These are phyloP conservation scores for Grallaria varia DNA, from an alignment of 2,113 vertebrate species.

Conservation along the genomic window DNA sequence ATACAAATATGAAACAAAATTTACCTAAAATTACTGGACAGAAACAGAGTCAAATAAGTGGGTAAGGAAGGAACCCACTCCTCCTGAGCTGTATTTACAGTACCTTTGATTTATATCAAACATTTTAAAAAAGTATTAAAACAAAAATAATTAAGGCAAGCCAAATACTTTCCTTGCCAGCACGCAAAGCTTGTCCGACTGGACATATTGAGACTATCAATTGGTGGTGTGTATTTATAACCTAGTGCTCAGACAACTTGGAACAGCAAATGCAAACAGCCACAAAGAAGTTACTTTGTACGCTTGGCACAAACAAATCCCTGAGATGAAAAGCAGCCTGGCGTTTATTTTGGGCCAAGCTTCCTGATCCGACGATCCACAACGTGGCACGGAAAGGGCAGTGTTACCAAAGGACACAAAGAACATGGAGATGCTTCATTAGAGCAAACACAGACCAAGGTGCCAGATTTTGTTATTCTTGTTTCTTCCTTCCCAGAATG, in stretches of 20 bases:
- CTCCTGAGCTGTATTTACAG: constrained; percentile 31
- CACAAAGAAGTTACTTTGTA: constrained; percentile 69
- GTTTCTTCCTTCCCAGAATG: constrained; percentile 17
- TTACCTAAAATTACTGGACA: background rate
- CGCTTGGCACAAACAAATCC: constrained; percentile 61
- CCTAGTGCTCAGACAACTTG: constrained; percentile 64
- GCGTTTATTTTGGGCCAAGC: constrained; percentile 50
- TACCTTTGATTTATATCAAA: constrained; percentile 64
- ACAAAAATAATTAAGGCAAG: constrained; percentile 64
- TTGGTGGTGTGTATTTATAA: constrained; percentile 72
- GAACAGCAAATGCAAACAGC: constrained; percentile 69
- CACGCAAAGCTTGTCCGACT: constrained; percentile 71
- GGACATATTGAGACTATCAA: constrained; percentile 79
- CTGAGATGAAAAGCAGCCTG: constrained; percentile 63
- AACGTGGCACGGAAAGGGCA: constrained; percentile 20
- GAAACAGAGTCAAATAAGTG: background rate
- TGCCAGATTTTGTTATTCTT: constrained; percentile 31
- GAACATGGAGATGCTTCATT: background rate
- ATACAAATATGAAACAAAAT: background rate
- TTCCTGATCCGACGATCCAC: constrained; percentile 28
- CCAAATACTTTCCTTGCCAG: constrained; percentile 68
- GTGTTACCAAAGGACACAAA: background rate
- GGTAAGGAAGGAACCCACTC: background rate
- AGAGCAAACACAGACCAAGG: constrained; percentile 2
- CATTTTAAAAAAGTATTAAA: constrained; percentile 41